Base-by-base conservation (phyloP, 1,140 invertebrate species). In the Diorhabda carinulata region DNA sequence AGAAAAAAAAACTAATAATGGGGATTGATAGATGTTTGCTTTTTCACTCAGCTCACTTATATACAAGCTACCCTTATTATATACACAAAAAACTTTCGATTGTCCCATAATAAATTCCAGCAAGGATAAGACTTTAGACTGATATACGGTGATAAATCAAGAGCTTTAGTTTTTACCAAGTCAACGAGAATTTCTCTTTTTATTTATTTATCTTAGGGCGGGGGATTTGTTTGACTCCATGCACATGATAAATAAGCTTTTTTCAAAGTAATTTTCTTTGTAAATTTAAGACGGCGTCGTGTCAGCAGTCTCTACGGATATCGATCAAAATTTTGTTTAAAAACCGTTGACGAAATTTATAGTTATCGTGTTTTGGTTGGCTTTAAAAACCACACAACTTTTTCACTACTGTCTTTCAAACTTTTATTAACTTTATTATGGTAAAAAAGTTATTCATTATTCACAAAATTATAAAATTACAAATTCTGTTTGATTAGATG, bases 231-330 rank as follows among this genome's bases (percentile, higher is more conserved):
- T 52, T 52, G 47, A 52, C 47, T 52, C 47, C 3, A 8, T 52
- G 47, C 47, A 52, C 47, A 52, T 52, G 47, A 52, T n/a, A 52
- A 52, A 52, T 52, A 52, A 52, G 47, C 47, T 52, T 52, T 52
- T 52, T 52, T 52, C 47, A 52, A 52, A 52, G 47, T 52, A 52
- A 6, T 52, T 52, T 52, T 52, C 6, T 4, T 52, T 52, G 47
- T 4, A n/a, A 3, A 52, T 52, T 52, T 52, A 52, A n/a, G 47
- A n/a, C 47, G n/a, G 47, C 47, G 47, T 52, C 6, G n/a, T n/a
- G 47, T 52, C 47, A 52, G 47, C 47, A 52, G 47, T 52, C 47
- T 52, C 47, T 52, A n/a, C n/a, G 47, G 47, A 4, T 52, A 52
- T 52, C 47, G 47, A 52, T 52, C 47, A 6, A 3, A 6, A 4